Conservation (phyloP, 2,888 invertebrate species). For the Lithophane ornitopus region DNA sequence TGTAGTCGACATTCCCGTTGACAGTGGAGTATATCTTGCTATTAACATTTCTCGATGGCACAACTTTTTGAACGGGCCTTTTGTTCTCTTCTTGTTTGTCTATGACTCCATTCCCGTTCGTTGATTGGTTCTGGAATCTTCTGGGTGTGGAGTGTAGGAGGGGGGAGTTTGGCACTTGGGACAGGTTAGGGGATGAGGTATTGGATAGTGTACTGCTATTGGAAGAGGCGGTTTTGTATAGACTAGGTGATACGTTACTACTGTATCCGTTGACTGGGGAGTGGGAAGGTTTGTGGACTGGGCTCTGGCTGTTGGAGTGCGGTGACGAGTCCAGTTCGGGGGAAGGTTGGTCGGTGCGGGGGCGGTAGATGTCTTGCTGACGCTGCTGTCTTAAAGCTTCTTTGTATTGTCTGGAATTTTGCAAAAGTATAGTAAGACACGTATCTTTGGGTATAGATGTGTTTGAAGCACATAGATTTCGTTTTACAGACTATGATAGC, state of each 20-base stretch:
- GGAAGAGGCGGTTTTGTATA: constrained; percentile 82
- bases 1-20: constrained; percentile 84
- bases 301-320: constrained; percentile 85
- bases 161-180: constrained; percentile 86
- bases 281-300: constrained; percentile 86
- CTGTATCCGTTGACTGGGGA: constrained; percentile 89
- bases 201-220: constrained; percentile 73
- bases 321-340: constrained; percentile 90
- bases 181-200: constrained; percentile 78
- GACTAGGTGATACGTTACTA: constrained; percentile 90
- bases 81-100: constrained; percentile 89
- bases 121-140: constrained; percentile 81
- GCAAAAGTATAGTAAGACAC: constrained; percentile 42
- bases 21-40: constrained; percentile 88
- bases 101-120: constrained; percentile 76
- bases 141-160: constrained; percentile 88
- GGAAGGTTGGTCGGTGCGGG: constrained; percentile 91
- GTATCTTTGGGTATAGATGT: neutral
- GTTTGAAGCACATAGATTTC: constrained; percentile 58
- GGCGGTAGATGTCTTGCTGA: constrained; percentile 94
- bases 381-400: constrained; percentile 96
- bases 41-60: constrained; percentile 93
- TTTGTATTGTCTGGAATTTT: constrained; percentile 94
- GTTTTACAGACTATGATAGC: neutral
- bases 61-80: constrained; percentile 95